These are phyloP conservation scores for Ahaetulla prasina DNA, from an alignment of 2,113 vertebrate species.

Conservation along the genomic window DNA sequence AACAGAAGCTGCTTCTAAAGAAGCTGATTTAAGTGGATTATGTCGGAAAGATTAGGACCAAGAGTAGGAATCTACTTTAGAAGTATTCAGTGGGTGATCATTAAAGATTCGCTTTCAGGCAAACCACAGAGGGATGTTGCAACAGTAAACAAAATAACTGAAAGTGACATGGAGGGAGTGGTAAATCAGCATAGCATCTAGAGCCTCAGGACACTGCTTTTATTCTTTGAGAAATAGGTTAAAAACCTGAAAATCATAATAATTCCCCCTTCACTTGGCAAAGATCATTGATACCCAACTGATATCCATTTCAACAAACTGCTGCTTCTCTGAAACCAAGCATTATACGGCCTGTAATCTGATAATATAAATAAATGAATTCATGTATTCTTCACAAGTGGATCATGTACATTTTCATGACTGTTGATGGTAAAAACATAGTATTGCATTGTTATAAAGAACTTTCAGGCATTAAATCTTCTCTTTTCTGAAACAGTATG, in stretches of 20 bases:
- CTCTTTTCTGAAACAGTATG: conserved; percentile 42
- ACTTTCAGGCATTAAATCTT: conserved; percentile 52
- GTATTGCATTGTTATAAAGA: conserved; percentile 17
- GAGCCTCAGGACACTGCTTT: background rate
- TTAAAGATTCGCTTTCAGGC: background rate
- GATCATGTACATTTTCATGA: conserved; percentile 27
- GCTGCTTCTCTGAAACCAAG: conserved; percentile 30
- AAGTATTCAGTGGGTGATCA: background rate
- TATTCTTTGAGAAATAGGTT: background rate
- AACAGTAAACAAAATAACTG: conserved; percentile 3
- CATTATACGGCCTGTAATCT: conserved; percentile 15
- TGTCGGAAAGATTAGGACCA: background rate
- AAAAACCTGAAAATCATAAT: background rate
- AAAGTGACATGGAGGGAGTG: background rate
- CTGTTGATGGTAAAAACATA: conserved; percentile 19
- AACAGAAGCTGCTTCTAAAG: background rate
- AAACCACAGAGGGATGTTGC: background rate
- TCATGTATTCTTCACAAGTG: conserved; percentile 25
- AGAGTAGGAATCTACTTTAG: background rate
- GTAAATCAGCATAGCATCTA: background rate
- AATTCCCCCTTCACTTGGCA: background rate
- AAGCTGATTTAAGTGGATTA: background rate
- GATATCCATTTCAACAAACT: conserved; percentile 17
- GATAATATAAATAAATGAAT: conserved; percentile 24
- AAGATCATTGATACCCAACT: conserved; percentile 19